These are phyloP conservation scores for Sinocyclocheilus rhinocerous DNA, from an alignment of 2,113 vertebrate genomes.

Conservation along the genomic window DNA sequence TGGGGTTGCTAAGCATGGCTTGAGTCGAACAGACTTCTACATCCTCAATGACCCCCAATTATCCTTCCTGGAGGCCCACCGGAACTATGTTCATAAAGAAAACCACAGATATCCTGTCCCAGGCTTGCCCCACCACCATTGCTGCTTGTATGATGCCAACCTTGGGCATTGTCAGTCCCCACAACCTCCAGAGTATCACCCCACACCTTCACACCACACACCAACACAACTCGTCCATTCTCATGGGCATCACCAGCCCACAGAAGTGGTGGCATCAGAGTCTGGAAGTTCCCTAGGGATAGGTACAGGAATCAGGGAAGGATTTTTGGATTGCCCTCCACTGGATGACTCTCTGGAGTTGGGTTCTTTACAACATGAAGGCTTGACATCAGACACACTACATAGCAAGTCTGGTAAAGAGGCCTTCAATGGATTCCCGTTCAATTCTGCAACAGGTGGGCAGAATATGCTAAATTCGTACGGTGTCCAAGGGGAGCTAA, in stretches of 20 bases:
- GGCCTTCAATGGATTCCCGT: constrained; percentile 78
- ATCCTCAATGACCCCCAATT: constrained; percentile 96
- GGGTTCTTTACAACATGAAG: constrained; percentile 67
- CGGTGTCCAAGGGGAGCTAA: constrained; percentile 65
- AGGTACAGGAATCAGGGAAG: constrained; percentile 63
- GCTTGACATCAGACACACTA: constrained; percentile 56
- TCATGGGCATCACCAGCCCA: constrained; percentile 60
- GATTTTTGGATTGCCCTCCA: constrained; percentile 74
- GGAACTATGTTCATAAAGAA: constrained; percentile 92
- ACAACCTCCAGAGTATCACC: constrained; percentile 71
- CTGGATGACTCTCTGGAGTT: constrained; percentile 77
- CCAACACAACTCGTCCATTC: constrained; percentile 58
- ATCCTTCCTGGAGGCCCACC: constrained; percentile 91
- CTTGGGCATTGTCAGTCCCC: constrained; percentile 84
- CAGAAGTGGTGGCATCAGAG: constrained; percentile 67
- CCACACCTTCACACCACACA: constrained; percentile 54
- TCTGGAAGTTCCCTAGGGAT: constrained; percentile 68
- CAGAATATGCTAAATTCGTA: constrained; percentile 82
- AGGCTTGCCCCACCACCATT: constrained; percentile 75
- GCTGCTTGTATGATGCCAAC: constrained; percentile 87
- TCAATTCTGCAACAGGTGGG: constrained; percentile 76
- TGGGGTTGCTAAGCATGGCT: constrained; percentile 89
- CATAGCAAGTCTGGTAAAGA: constrained; percentile 75
- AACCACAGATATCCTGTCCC: constrained; percentile 62
- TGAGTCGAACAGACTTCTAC: constrained; percentile 96